Evolutionary conservation across 2,113 vertebrate species (phyloP), one percentile per base, ranked within the genome.

Genomic region (Podocnemis expansa): DNA sequence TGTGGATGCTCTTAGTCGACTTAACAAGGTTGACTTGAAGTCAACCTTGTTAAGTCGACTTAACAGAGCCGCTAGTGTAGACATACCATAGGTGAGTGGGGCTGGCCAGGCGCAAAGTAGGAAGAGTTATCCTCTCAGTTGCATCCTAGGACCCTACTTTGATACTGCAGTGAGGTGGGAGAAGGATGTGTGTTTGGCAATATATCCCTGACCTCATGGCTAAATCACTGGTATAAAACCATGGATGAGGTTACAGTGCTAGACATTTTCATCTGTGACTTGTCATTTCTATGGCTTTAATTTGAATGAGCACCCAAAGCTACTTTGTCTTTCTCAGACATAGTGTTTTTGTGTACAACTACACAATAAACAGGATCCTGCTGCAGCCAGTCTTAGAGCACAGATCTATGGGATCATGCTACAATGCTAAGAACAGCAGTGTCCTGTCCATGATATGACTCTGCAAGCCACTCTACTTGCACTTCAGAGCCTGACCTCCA

Each of bases 101-200:
- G 19, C 27, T 93, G 54, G n/a, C 82, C 78, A 84, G 56, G 27
- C 1, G 6, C 11, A 80, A 4, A 58, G 24, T 54, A 1, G 0
- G 34, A 73, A 79, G 13, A 56, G 10, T 80, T 85, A 4, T 82
- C 60, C 81, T 60, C 34, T 60, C 43, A 76, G 80, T 89, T 91
- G 63, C 34, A 78, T 14, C 2, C 6, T 85, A 75, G 43, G 22
- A 27, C 12, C 10, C 41, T 22, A 75, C 41, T 43, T 67, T n/a
- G 63, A n/a, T 38, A n/a, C 63, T 67, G 63, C n/a, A n/a, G 63
- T 17, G 63, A 67, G 34, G 34, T 67, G 16, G 17, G 34, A 34
- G 63, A n/a, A 8, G 17, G 63, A 67, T 38, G 8, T 67, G 34
- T 67, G 17, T 67, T 67, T 67, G 34, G 19, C 63, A n/a, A 19